These are phyloP conservation scores for Atherinosoma microstoma DNA, from an alignment of 2,797 vertebrate species.

Conservation along the genomic window DNA sequence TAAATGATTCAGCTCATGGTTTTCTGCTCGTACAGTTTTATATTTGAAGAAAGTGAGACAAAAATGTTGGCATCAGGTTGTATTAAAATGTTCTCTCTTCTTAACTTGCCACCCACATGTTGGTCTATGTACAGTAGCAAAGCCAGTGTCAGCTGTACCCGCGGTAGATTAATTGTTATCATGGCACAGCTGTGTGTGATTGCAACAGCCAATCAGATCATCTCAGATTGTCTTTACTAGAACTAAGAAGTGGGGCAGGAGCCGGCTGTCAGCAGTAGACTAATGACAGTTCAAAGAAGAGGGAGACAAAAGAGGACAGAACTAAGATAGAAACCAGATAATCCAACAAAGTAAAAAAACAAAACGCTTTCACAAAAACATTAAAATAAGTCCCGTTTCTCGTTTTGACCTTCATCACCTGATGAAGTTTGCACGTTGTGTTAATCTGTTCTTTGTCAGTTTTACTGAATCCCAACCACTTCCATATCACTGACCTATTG, in stretches of 20 bases:
- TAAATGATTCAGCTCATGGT: background rate
- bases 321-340: background rate
- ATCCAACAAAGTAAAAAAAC: too few relatives aligned
- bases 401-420: too few relatives aligned
- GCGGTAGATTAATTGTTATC: slow-evolving; percentile 57
- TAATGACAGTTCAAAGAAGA: slow-evolving; percentile 24
- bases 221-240: slow-evolving; percentile 22
- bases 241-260: slow-evolving; percentile 17
- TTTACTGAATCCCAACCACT: too few relatives aligned
- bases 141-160: slow-evolving; percentile 35
- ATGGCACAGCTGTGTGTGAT: slow-evolving; percentile 55
- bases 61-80: background rate
- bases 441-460: too few relatives aligned
- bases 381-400: too few relatives aligned
- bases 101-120: slow-evolving; percentile 22
- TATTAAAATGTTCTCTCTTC: slow-evolving; percentile 1
- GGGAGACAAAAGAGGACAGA: background rate
- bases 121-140: slow-evolving; percentile 20
- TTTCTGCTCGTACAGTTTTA: too few relatives aligned
- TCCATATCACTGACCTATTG: too few relatives aligned
- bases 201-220: slow-evolving; percentile 49
- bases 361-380: too few relatives aligned
- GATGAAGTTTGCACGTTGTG: too few relatives aligned
- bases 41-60: background rate
- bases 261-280: slow-evolving; percentile 16